phyloP scores from a whole-genome alignment of 1,140 invertebrate species.

The Whitmania pigra region DNA sequence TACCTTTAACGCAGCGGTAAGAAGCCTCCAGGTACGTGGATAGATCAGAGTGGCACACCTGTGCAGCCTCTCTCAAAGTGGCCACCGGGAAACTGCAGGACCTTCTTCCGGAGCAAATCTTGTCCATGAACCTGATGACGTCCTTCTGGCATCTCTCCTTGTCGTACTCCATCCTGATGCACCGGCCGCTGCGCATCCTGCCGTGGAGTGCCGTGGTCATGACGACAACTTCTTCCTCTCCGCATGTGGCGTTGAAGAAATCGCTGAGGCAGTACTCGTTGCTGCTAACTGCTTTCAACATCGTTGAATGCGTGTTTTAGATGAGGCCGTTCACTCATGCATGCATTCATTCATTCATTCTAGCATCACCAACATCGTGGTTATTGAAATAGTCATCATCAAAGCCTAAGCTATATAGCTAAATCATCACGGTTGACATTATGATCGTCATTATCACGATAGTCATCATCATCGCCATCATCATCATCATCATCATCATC shows the following conservation, averaged over 20 bases:
- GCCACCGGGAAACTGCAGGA: slow-evolving; percentile 10
- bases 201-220: slow-evolving; percentile 17
- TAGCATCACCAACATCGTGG: too few species aligned
- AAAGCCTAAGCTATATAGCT: neutral
- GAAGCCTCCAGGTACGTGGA: slow-evolving; percentile 17
- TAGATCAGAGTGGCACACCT: slow-evolving; percentile 14
- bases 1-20: slow-evolving; percentile 18
- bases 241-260: slow-evolving; percentile 16
- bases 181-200: slow-evolving; percentile 10
- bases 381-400: too few species aligned
- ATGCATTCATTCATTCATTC: too few species aligned
- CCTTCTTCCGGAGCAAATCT: slow-evolving; percentile 11
- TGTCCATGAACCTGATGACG: slow-evolving; percentile 7
- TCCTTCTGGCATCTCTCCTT: slow-evolving; percentile 5
- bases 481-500: neutral
- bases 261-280: slow-evolving; percentile 19
- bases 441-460: neutral
- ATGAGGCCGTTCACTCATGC: too few species aligned
- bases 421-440: neutral
- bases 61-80: slow-evolving; percentile 1
- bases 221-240: slow-evolving; percentile 9
- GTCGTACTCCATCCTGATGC: slow-evolving; percentile 10
- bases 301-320: too few species aligned
- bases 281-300: neutral
- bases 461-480: neutral